Percentiles rank a stretch among this genome's conserved stretches.
Conservation (phyloP, 1,140 invertebrate species). For the Drosophila insularis region DNA sequence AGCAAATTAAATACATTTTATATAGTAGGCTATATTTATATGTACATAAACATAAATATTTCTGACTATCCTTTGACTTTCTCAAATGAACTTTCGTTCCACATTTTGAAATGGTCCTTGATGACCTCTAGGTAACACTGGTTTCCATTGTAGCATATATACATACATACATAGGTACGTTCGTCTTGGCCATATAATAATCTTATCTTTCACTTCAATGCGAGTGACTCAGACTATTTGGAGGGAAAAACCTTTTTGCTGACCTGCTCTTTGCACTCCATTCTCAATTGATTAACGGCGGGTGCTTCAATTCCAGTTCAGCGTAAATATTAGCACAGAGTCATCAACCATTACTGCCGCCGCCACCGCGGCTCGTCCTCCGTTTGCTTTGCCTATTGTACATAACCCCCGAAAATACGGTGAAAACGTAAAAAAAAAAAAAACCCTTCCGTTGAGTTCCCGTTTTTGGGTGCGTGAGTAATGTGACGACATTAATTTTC, state of each 20-base stretch:
- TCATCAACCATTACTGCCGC: slow-evolving; percentile 22
- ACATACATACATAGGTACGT: too few relatives aligned
- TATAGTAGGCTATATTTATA: too few relatives aligned
- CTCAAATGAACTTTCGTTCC: too few relatives aligned
- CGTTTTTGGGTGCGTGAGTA: slow-evolving; percentile 73
- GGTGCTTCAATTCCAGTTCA: slow-evolving; percentile 54
- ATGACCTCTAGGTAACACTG: too few relatives aligned
- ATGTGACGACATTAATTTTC: slow-evolving; percentile 81
- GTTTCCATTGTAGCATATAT: too few relatives aligned
- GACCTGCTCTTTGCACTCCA: slow-evolving; percentile 21
- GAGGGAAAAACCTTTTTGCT: not conserved
- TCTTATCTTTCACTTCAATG: slow-evolving; percentile 24
- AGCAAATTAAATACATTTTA: too few relatives aligned
- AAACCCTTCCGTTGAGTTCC: slow-evolving; percentile 16
- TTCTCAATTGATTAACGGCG: slow-evolving; percentile 60
- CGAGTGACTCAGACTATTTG: slow-evolving; percentile 35
- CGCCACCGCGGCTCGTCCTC: not conserved
- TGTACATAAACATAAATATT: too few relatives aligned
- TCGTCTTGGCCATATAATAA: not conserved
- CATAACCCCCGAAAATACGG: slow-evolving; percentile 4
- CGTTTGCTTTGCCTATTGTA: slow-evolving; percentile 15
- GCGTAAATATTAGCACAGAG: slow-evolving; percentile 68
- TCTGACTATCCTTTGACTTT: too few relatives aligned
- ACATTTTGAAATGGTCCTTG: too few relatives aligned
- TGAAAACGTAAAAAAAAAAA: not conserved